A percentile compares a stretch with the other conserved stretches of the same genome.
These are phyloP conservation scores for Carassius gibelio DNA, from an alignment of 2,113 vertebrate species.

Conservation along the genomic window DNA sequence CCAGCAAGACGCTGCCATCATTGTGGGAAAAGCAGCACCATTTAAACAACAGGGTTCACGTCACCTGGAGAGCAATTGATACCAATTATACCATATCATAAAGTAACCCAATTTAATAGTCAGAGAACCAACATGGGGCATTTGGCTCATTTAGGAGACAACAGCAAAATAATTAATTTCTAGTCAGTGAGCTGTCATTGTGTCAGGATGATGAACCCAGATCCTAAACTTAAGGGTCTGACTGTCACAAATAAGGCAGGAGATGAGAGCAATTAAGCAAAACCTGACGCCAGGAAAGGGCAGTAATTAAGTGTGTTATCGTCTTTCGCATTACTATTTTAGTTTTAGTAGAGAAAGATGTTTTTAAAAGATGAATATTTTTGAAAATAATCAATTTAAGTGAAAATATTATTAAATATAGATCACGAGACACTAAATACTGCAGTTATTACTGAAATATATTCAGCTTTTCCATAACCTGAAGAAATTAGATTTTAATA, in stretches of 20 bases:
- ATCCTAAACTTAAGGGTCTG: conserved; percentile 27
- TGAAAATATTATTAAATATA: conserved; percentile 9
- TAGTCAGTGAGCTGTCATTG: conserved; percentile 72
- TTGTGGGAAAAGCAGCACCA: conserved; percentile 36
- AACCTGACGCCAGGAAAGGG: conserved; percentile 34
- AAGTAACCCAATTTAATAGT: conserved; percentile 68
- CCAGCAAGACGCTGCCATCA: conserved; percentile 56
- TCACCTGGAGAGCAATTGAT: conserved; percentile 67
- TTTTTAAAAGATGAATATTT: neutral
- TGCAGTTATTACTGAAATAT: too few species aligned
- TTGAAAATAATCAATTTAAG: neutral
- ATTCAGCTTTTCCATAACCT: too few species aligned
- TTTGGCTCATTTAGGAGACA: conserved; percentile 56
- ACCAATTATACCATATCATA: conserved; percentile 68
- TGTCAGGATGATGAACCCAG: conserved; percentile 42
- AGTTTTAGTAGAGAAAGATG: neutral
- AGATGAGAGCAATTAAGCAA: conserved; percentile 32
- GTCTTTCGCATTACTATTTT: neutral
- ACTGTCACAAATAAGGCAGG: conserved; percentile 39
- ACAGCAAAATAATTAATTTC: conserved; percentile 78
- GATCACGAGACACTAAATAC: too few species aligned
- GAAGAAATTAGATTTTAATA: too few species aligned
- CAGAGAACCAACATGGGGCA: conserved; percentile 65
- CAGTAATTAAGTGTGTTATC: conserved; percentile 18
- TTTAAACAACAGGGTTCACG: conserved; percentile 62